These are phyloP conservation scores for Cottus gobio DNA, from an alignment of 2,113 vertebrate genomes.

Conservation along the genomic window DNA sequence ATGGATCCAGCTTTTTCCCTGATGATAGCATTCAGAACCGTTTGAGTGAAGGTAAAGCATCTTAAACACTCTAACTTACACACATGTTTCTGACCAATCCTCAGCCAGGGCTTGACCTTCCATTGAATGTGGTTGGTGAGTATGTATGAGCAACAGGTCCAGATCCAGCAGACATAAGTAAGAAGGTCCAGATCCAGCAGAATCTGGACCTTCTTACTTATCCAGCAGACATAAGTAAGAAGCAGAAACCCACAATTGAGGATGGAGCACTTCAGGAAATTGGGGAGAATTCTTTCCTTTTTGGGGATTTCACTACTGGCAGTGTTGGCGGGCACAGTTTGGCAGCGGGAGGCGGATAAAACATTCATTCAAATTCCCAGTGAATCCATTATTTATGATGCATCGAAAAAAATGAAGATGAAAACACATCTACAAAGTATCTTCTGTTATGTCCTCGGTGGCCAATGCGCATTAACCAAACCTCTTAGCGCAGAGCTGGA, in stretches of 20 bases:
- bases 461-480: not conserved
- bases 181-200: too few relatives aligned
- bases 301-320: slow-evolving; percentile 38
- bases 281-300: slow-evolving; percentile 15
- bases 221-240: slow-evolving; percentile 17
- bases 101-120: slow-evolving; percentile 1
- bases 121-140: slow-evolving; percentile 8
- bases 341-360: slow-evolving; percentile 15
- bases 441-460: slow-evolving; percentile 22
- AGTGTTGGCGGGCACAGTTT: slow-evolving; percentile 30
- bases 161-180: slow-evolving; percentile 30
- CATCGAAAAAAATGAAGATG: slow-evolving; percentile 48
- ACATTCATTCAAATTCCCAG: slow-evolving; percentile 49
- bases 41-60: slow-evolving; percentile 24
- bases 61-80: slow-evolving; percentile 21
- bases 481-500: not conserved
- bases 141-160: slow-evolving; percentile 44
- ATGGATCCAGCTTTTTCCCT: slow-evolving; percentile 20
- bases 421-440: slow-evolving; percentile 23
- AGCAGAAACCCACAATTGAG: slow-evolving; percentile 26
- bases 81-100: slow-evolving; percentile 23
- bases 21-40: slow-evolving; percentile 20
- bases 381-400: slow-evolving; percentile 48
- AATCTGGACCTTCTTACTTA: too few relatives aligned
- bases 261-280: slow-evolving; percentile 28